Evolutionary conservation across 2,113 vertebrate species (phyloP).

Genomic region (Carettochelys insculpta): DNA sequence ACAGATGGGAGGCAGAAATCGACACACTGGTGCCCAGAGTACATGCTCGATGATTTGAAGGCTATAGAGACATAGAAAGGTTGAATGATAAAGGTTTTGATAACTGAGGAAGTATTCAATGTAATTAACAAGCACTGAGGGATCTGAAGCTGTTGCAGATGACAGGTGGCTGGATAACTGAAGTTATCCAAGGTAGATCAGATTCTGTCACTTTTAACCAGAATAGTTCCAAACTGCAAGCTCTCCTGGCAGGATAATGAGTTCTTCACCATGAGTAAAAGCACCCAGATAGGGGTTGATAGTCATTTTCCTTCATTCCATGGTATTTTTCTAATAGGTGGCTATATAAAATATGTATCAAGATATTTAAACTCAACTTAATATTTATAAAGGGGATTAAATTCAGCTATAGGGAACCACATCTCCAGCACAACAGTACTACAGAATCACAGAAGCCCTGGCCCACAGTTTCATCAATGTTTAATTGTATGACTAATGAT

Average conservation of each 20-base stretch:
- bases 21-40: background rate
- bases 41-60: background rate
- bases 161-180: background rate
- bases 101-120: background rate
- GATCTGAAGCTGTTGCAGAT: background rate
- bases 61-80: background rate
- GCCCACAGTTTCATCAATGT: background rate
- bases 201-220: rapidly evolving
- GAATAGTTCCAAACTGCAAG: rapidly evolving
- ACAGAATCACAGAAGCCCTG: background rate
- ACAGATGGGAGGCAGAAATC: rapidly evolving
- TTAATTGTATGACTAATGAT: background rate
- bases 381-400: background rate
- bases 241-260: rapidly evolving
- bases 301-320: too few species aligned
- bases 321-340: background rate
- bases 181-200: background rate
- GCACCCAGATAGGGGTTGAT: background rate
- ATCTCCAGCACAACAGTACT: background rate
- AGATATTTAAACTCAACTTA: background rate
- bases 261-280: background rate
- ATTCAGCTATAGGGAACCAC: background rate
- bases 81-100: background rate
- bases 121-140: background rate
- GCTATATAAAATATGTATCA: rapidly evolving